Percentiles rank a stretch among this genome's conserved stretches.
Evolutionary conservation across 2,797 vertebrate genomes (phyloP).

Genomic region (Ptychobarbus kaznakovi): DNA sequence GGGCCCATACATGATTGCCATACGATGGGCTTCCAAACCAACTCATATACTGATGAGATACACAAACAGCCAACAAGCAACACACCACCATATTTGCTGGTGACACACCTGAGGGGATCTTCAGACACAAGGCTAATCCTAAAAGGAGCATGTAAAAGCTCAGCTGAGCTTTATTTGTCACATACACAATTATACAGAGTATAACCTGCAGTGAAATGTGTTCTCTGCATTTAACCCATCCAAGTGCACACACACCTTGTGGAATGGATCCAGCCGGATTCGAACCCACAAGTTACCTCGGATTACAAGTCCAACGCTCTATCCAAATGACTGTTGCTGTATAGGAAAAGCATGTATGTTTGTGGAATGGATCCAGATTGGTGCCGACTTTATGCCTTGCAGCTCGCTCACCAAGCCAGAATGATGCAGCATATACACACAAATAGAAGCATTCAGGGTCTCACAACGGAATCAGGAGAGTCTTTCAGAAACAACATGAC

Average conservation of each 20-base stretch:
- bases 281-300: no score
- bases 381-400: neutral
- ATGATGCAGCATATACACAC: neutral
- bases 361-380: neutral
- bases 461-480: neutral
- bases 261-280: no score
- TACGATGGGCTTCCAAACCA: conserved; percentile 26
- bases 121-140: neutral
- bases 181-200: no score
- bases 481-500: conserved; percentile 28
- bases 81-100: neutral
- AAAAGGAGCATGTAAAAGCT: neutral
- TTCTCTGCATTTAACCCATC: no score
- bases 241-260: no score
- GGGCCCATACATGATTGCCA: conserved; percentile 37
- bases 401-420: neutral
- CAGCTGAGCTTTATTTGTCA: no score
- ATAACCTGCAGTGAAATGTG: no score
- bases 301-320: no score
- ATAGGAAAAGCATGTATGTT: neutral
- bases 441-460: conserved; percentile 1
- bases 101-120: conserved; percentile 13
- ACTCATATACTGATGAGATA: neutral
- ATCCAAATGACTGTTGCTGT: neutral
- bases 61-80: neutral